Percentiles rank a stretch among this genome's conserved stretches.
These are phyloP conservation scores for Campoplex capitator DNA, from an alignment of 2,888 invertebrate genomes.

Conservation along the genomic window DNA sequence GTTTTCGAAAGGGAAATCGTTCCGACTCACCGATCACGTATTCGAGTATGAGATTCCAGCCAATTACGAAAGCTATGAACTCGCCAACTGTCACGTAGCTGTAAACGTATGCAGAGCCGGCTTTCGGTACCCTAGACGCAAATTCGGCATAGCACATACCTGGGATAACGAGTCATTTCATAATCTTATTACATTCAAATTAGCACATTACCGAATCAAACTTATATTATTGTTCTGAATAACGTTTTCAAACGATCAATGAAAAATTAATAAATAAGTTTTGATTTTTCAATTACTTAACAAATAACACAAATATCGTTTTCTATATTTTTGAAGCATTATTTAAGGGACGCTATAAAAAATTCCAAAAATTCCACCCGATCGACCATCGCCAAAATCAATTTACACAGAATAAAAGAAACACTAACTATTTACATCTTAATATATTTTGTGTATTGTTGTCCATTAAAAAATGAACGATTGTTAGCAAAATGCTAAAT, in stretches of 20 bases:
- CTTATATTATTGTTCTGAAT: no score
- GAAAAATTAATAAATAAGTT: not conserved
- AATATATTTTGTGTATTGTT: not conserved
- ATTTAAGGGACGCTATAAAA: not conserved
- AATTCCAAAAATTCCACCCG: not conserved
- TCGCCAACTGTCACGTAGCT: conserved; percentile 93
- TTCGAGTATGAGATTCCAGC: conserved; percentile 93
- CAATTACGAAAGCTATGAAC: conserved; percentile 92
- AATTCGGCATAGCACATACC: conserved; percentile 94
- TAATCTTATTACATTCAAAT: not conserved
- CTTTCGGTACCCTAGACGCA: conserved; percentile 91
- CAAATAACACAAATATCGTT: not conserved
- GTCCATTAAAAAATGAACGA: not conserved
- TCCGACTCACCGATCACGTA: conserved; percentile 89
- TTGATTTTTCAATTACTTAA: not conserved
- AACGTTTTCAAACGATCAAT: no score
- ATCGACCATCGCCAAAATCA: not conserved
- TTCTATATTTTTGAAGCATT: not conserved
- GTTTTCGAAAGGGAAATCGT: conserved; percentile 27
- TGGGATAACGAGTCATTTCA: conserved; percentile 77
- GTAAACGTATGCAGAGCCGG: conserved; percentile 94
- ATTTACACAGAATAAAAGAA: not conserved
- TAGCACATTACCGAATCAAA: no score
- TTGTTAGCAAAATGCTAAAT: not conserved
- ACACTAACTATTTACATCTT: not conserved